phyloP scores from a whole-genome alignment of 2,797 vertebrate species.

The Aplochiton taeniatus region DNA sequence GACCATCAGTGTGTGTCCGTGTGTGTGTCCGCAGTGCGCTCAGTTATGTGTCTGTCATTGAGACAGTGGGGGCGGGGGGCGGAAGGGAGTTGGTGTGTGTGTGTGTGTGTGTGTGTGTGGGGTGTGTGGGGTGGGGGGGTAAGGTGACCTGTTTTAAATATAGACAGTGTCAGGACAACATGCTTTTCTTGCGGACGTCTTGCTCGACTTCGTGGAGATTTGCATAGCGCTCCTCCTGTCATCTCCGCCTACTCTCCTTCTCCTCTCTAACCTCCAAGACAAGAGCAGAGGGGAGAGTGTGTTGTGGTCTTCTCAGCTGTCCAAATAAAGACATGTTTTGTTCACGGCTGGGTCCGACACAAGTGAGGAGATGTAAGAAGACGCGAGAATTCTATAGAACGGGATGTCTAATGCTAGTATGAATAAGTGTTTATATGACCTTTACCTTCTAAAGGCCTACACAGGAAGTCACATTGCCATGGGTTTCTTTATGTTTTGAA shows the following conservation, averaged over 20 bases:
- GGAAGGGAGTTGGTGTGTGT: no score
- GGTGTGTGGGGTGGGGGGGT: conserved; percentile 69
- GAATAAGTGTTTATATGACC: no score
- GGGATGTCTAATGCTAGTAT: no score
- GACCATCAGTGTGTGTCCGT: conserved; percentile 2
- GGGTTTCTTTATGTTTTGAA: no score
- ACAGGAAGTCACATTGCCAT: no score
- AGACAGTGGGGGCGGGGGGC: conserved; percentile 55
- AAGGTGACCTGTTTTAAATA: conserved; percentile 85
- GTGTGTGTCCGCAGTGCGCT: conserved; percentile 60
- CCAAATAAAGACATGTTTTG: conserved; percentile 59
- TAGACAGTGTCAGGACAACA: conserved; percentile 82
- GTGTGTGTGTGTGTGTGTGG: no score
- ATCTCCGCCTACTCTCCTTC: conserved; percentile 8
- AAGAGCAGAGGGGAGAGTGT: conserved; percentile 45
- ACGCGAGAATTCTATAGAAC: background rate
- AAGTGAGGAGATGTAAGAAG: conserved; percentile 8
- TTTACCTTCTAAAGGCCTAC: no score
- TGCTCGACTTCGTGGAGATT: conserved; percentile 75
- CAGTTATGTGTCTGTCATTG: conserved; percentile 74
- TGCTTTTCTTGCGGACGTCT: conserved; percentile 36
- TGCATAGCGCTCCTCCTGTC: conserved; percentile 66
- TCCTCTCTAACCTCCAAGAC: conserved; percentile 33
- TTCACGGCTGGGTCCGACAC: conserved; percentile 51
- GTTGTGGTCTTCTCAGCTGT: conserved; percentile 57